Evolutionary conservation across 2,888 invertebrate genomes (phyloP), one percentile per base, ranked within the genome.

Genomic region (Heteromurus nitidus): DNA sequence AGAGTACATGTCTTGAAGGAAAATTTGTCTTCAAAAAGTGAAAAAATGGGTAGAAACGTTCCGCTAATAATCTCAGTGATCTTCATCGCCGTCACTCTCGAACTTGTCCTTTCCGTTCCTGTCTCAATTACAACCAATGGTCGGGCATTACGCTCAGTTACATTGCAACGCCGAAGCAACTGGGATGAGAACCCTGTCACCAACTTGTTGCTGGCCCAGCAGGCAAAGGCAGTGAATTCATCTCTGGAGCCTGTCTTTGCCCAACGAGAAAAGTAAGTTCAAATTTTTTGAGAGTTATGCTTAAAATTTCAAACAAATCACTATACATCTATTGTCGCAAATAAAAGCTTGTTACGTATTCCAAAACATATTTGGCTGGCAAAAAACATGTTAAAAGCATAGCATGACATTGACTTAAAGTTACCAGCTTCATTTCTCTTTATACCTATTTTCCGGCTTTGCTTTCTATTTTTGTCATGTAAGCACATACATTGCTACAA

Each of bases 121-220:
- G 60, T 80, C 58, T 18, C 80, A 16, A 60, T 65, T 22, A 50
- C 28, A 16, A 2, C 55, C 9, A 72, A 55, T 42, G 73, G 69
- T 31, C 70, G 79, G 50, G 44, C 70, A 50, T n/a, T 55, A 16
- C 64, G 64, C 0, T 77, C 77, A 47, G 62, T 60, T 50, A 77
- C 20, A 13, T 60, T 24, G n/a, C 60, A 64, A 16, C 64, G 64
- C 1, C 70, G 30, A 18, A 69, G 24, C 24, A 20, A 70, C 60
- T 24, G 64, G 62, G 62, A 70, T 64, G 77, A 69, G n/a, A 77
- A 50, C 42, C 67, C 77, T 42, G 24, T 44, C 28, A 55, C 62
- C 77, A 77, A 79, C 79, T 65, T 79, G 79, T 79, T 79, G 79
- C 70, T 70, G 60, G 64, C 79, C 5, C 77, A 62, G 22, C 47